Percentiles rank a stretch among this genome's conserved stretches.
These are phyloP conservation scores for Calcarius lapponicus DNA, from an alignment of 2,797 vertebrate species.

Conservation along the genomic window DNA sequence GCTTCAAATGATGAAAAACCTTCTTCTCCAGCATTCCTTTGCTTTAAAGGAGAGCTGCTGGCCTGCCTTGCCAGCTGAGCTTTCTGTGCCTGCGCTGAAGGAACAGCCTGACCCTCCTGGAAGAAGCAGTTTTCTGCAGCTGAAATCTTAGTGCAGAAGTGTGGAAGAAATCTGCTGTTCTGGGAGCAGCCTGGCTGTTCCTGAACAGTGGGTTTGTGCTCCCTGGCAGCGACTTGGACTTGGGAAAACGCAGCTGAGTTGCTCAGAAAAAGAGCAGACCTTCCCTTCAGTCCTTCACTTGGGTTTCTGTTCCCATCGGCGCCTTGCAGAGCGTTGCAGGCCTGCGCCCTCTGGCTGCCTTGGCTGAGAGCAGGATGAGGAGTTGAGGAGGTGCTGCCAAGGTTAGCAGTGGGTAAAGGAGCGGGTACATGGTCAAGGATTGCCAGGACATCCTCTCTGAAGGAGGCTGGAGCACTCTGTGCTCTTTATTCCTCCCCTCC, in stretches of 20 bases:
- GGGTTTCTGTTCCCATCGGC: not conserved
- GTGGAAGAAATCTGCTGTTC: not conserved
- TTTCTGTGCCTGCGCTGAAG: rapidly evolving
- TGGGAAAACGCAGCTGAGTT: not conserved
- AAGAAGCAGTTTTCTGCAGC: not conserved
- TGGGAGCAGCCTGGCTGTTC: not conserved
- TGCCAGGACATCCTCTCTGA: not conserved
- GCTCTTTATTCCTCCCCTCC: not conserved
- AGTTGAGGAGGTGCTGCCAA: not conserved
- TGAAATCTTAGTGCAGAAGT: not conserved
- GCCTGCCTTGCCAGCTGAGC: not conserved
- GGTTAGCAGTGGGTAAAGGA: not conserved
- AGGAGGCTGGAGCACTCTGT: not conserved
- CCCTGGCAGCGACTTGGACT: not conserved
- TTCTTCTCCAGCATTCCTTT: not conserved
- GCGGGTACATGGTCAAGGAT: not conserved
- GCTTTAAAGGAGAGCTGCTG: not conserved
- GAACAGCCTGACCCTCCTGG: not conserved
- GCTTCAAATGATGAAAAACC: not conserved
- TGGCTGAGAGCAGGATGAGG: not conserved
- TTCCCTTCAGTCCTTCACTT: not conserved
- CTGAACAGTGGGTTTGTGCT: not conserved
- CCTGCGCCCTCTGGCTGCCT: not conserved
- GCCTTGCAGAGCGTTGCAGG: not conserved
- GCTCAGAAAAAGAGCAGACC: not conserved